Percentiles rank a stretch among this genome's conserved stretches.
These are phyloP conservation scores for Serrognathus titanus DNA, from an alignment of 2,888 invertebrate species.

Conservation along the genomic window DNA sequence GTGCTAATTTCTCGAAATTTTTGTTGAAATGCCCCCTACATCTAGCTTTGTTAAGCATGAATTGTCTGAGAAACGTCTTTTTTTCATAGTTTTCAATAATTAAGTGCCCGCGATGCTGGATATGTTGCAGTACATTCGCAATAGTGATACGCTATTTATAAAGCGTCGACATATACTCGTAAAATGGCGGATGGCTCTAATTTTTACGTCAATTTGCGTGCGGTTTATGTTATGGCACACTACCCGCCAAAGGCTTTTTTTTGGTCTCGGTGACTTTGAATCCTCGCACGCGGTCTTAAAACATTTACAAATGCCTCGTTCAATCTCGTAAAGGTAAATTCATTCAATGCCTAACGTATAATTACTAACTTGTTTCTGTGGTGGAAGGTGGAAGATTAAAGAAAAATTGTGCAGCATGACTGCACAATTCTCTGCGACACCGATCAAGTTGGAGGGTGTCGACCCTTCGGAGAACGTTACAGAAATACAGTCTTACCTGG, in stretches of 20 bases:
- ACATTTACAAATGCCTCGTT: too few relatives aligned
- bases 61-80: slow-evolving; percentile 48
- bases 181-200: slow-evolving; percentile 35
- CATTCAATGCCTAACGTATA: too few relatives aligned
- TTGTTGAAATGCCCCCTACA: slow-evolving; percentile 64
- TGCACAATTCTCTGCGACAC: slow-evolving; percentile 40
- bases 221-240: neutral
- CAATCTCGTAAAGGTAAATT: too few relatives aligned
- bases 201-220: slow-evolving; percentile 18
- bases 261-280: too few relatives aligned
- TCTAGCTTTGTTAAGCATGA: slow-evolving; percentile 45
- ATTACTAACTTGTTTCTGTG: too few relatives aligned
- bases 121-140: slow-evolving; percentile 6
- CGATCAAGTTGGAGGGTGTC: slow-evolving; percentile 49
- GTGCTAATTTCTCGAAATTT: slow-evolving; percentile 67
- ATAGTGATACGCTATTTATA: slow-evolving; percentile 28
- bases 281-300: too few relatives aligned
- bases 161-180: slow-evolving; percentile 28
- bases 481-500: slow-evolving; percentile 76
- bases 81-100: slow-evolving; percentile 17
- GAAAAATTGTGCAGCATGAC: slow-evolving; percentile 39
- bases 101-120: slow-evolving; percentile 5
- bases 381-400: neutral
- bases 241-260: neutral
- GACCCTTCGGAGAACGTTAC: slow-evolving; percentile 55